These are phyloP conservation scores for Osmerus mordax DNA, from an alignment of 2,113 vertebrate genomes.

Conservation along the genomic window DNA sequence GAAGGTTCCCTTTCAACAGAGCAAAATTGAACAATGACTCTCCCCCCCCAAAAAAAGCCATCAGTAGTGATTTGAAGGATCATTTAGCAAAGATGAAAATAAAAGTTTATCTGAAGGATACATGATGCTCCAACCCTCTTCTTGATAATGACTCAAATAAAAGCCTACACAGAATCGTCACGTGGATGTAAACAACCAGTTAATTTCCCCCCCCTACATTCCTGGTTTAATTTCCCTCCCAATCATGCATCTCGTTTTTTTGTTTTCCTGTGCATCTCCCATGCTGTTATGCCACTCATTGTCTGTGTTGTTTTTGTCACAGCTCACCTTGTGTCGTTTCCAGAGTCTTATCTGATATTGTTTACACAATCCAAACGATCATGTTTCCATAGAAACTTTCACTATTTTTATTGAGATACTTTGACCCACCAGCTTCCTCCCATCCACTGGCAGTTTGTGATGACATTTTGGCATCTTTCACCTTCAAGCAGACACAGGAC, in stretches of 20 bases:
- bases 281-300: slow-evolving; percentile 29
- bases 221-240: slow-evolving; percentile 46
- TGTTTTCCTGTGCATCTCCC: slow-evolving; percentile 39
- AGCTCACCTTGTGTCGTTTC: slow-evolving; percentile 18
- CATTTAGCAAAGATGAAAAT: too few relatives aligned
- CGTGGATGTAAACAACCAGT: slow-evolving; percentile 71
- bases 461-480: too few relatives aligned
- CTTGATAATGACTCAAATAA: slow-evolving; percentile 31
- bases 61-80: too few relatives aligned
- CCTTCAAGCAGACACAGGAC: too few relatives aligned
- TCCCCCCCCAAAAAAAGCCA: too few relatives aligned
- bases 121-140: slow-evolving; percentile 16
- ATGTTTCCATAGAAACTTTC: too few relatives aligned
- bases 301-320: slow-evolving; percentile 17
- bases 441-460: too few relatives aligned
- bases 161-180: slow-evolving; percentile 61
- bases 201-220: slow-evolving; percentile 47
- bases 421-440: too few relatives aligned
- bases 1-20: neutral
- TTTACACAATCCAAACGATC: too few relatives aligned
- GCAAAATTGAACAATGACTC: neutral
- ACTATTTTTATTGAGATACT: too few relatives aligned
- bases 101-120: neutral
- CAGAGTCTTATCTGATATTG: too few relatives aligned
- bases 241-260: slow-evolving; percentile 56